Evolutionary conservation across 2,888 invertebrate genomes (phyloP).

Genomic region (Copidosoma aretas): DNA sequence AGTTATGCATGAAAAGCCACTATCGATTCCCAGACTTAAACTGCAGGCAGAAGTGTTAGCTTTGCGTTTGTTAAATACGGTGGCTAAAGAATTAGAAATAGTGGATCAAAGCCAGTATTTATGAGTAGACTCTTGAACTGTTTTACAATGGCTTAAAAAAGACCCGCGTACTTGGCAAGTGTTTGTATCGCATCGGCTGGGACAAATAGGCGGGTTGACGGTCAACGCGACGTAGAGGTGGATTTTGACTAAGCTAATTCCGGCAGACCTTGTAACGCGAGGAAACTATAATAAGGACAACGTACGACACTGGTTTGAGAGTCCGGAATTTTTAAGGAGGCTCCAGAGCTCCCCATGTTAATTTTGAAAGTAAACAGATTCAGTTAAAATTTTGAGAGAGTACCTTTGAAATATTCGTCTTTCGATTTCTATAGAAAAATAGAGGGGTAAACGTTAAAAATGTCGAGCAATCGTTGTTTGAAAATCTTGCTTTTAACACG

Average conservation of each 20-base stretch:
- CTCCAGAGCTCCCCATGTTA: too few relatives aligned
- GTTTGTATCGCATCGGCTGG: neutral
- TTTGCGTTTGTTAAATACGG: neutral
- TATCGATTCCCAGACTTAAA: slow-evolving; percentile 3
- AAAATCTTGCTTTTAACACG: too few relatives aligned
- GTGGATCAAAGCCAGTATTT: neutral
- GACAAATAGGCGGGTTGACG: neutral
- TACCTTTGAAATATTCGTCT: too few relatives aligned
- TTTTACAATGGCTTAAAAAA: neutral
- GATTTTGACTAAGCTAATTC: neutral
- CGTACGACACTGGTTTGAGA: too few relatives aligned
- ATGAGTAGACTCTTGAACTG: slow-evolving; percentile 6
- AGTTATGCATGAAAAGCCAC: slow-evolving; percentile 7
- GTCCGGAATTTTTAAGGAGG: too few relatives aligned
- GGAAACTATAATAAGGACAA: too few relatives aligned
- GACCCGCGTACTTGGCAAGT: neutral
- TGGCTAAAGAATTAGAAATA: neutral
- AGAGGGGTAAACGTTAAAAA: too few relatives aligned
- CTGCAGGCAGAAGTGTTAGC: slow-evolving; percentile 8
- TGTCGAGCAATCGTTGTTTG: too few relatives aligned
- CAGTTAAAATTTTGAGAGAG: too few relatives aligned
- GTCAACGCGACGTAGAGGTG: neutral
- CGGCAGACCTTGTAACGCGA: neutral
- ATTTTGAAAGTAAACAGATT: too few relatives aligned
- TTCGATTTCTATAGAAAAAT: too few relatives aligned